Percentiles rank a stretch among this genome's conserved stretches.
Evolutionary conservation across 2,113 vertebrate species (phyloP).

Genomic region (Alethe diademata): DNA sequence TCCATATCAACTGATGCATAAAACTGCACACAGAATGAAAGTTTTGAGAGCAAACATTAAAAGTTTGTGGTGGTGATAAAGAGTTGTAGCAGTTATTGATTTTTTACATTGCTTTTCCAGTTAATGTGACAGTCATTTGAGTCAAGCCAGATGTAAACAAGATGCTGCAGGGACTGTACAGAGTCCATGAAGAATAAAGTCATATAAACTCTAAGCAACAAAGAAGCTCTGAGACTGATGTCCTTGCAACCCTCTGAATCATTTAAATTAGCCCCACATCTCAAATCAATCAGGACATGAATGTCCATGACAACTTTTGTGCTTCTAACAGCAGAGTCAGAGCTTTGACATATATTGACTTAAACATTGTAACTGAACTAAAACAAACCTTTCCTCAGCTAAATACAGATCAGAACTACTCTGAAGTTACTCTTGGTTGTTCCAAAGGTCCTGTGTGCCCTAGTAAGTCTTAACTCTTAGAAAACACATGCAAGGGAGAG

Average conservation of each 20-base stretch:
- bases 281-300: background rate
- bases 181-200: background rate
- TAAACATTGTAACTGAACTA: background rate
- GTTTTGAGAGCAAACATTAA: slow-evolving; percentile 12
- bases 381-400: background rate
- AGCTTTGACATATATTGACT: background rate
- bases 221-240: background rate
- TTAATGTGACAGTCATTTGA: slow-evolving; percentile 12
- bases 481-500: background rate
- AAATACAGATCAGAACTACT: background rate
- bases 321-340: background rate
- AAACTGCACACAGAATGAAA: background rate
- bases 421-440: background rate
- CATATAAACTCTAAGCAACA: background rate
- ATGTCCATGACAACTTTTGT: background rate
- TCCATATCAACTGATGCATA: background rate
- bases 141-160: background rate
- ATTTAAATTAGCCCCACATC: background rate
- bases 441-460: background rate
- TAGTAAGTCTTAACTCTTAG: background rate
- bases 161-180: background rate
- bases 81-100: background rate
- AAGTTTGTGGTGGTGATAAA: slow-evolving; percentile 15
- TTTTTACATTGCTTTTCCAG: background rate
- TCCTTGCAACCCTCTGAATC: background rate